Base-by-base conservation (phyloP, 1,140 invertebrate species). In the Sminthurides bifidus region DNA sequence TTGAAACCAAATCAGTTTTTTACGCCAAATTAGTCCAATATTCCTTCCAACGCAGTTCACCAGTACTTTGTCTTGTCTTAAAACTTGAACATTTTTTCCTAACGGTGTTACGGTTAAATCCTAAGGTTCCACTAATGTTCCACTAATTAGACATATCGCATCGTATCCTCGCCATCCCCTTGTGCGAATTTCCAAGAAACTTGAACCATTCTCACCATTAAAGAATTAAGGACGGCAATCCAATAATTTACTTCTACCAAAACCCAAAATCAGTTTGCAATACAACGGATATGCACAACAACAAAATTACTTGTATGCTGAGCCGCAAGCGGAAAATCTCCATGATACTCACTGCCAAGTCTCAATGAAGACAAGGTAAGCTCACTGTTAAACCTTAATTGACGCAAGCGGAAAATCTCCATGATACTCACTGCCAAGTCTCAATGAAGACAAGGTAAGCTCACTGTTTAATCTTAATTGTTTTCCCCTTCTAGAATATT, bases 391-490 rank as follows among this genome's bases (percentile, higher is more conserved):
- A 31, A 33, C 8, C 27, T n/a, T 31, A 30, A 49, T n/a, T 6
- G 17, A 17, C 3, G 35, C 8, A 26, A 49, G 4, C n/a, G 17
- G 17, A 2, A 49, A 17, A 6, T 43, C 6, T 19, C 17, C 8
- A n/a, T 43, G 17, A 43, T 8, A 45, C 3, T 26, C 43, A 45
- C 43, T 45, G 43, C 43, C 43, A 45, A 26, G 24, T 45, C 43
- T 26, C 12, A 6, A 45, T 6, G 21, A 45, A 21, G 43, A 45
- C 21, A 45, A 45, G 43, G 43, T 45, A 45, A 41, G 5, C 21
- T 41, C 8, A 5, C 6, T 12, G 5, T 5, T 41, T 41, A 21
- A 8, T 41, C 5, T 12, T 41, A 5, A 8, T 41, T 19, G 15
- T 8, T 5, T 41, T 41, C 5, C 40, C 10, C n/a, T n/a, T n/a